Evolutionary conservation across 2,888 invertebrate genomes (phyloP).

Genomic region (Dusona sp.): DNA sequence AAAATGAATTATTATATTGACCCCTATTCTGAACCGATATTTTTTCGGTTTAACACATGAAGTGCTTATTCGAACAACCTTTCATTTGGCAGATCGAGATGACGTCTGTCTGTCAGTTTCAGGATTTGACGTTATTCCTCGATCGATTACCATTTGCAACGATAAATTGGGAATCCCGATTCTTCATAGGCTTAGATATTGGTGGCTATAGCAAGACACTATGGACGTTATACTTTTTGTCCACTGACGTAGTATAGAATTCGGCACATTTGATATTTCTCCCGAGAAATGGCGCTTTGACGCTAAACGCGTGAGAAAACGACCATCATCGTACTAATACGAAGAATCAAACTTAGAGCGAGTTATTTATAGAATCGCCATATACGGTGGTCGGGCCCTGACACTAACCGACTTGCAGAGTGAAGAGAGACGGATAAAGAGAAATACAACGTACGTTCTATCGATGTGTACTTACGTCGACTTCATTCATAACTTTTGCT

Average conservation of each 20-base stretch:
- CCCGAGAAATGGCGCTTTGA: conserved; percentile 42
- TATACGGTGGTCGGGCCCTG: conserved; percentile 72
- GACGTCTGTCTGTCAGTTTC: neutral
- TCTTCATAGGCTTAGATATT: neutral
- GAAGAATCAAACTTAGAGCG: conserved; percentile 66
- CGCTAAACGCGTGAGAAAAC: conserved; percentile 73
- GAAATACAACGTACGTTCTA: conserved; percentile 6
- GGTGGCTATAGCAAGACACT: too few relatives aligned
- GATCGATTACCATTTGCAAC: neutral
- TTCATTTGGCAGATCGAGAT: neutral
- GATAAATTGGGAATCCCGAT: neutral
- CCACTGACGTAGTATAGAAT: conserved; percentile 46
- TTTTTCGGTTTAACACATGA: neutral
- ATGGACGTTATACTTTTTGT: neutral
- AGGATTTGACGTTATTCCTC: neutral
- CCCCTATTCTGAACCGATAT: neutral
- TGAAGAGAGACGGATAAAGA: neutral
- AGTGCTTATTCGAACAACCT: neutral
- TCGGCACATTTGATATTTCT: conserved; percentile 37
- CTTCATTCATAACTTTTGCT: conserved; percentile 78
- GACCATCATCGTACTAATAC: conserved; percentile 67
- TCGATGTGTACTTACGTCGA: conserved; percentile 53
- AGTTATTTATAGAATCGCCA: conserved; percentile 77
- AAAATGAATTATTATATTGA: neutral
- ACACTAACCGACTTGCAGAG: conserved; percentile 40